phyloP scores from a whole-genome alignment of 1,140 invertebrate genomes.

The Camponotus vicinus region DNA sequence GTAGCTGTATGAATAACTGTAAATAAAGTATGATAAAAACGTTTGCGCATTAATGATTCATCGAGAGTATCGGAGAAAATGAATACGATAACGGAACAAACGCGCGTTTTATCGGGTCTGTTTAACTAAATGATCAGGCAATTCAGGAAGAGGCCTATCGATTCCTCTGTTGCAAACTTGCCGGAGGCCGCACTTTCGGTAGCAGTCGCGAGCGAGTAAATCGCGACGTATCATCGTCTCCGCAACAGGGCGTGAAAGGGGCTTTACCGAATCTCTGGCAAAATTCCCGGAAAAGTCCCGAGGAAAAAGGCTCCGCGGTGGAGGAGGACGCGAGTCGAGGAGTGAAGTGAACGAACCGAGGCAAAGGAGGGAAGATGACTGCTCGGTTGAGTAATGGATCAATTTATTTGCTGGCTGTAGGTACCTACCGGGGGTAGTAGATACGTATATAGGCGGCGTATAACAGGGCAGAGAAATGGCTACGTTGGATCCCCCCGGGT shows the following conservation, averaged over 20 bases:
- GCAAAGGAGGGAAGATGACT: slow-evolving; percentile 82
- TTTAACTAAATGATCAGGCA: slow-evolving; percentile 13
- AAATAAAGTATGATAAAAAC: not conserved
- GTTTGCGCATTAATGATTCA: slow-evolving; percentile 32
- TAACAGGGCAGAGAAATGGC: slow-evolving; percentile 81
- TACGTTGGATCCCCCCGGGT: slow-evolving; percentile 78
- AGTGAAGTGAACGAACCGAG: slow-evolving; percentile 69
- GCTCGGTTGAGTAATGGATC: slow-evolving; percentile 85
- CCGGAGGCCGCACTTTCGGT: slow-evolving; percentile 16
- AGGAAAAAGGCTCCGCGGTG: slow-evolving; percentile 64
- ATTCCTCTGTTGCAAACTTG: slow-evolving; percentile 53
- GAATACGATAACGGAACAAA: slow-evolving; percentile 28
- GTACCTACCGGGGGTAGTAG: slow-evolving; percentile 74
- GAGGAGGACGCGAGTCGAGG: slow-evolving; percentile 48
- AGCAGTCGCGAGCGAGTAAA: slow-evolving; percentile 64
- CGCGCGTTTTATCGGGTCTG: slow-evolving; percentile 1
- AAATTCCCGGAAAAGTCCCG: slow-evolving; percentile 73
- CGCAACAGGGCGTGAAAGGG: slow-evolving; percentile 76
- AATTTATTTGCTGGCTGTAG: slow-evolving; percentile 83
- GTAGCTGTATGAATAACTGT: slow-evolving; percentile 45
- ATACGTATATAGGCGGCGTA: slow-evolving; percentile 77
- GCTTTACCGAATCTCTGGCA: slow-evolving; percentile 77
- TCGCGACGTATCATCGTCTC: slow-evolving; percentile 74
- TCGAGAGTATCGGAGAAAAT: slow-evolving; percentile 13
- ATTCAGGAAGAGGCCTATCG: slow-evolving; percentile 59